A percentile compares a stretch with the other conserved stretches of the same genome.
These are phyloP conservation scores for Pollimyrus isidori DNA, from an alignment of 2,113 vertebrate species.

Conservation along the genomic window DNA sequence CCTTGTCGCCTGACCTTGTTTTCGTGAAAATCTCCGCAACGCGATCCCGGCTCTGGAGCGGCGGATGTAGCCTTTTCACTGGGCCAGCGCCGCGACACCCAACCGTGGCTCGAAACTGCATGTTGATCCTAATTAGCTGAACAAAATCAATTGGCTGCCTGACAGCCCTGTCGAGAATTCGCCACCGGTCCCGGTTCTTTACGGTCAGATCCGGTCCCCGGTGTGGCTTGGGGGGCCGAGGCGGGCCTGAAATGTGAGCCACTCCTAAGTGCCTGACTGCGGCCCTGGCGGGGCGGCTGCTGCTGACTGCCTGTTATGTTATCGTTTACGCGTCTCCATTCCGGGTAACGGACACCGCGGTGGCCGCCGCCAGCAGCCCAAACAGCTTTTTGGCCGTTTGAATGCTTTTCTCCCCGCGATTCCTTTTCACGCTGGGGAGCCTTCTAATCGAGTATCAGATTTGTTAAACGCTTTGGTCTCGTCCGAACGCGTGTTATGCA, in stretches of 20 bases:
- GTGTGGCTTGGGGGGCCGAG: not conserved
- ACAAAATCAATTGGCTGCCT: conserved; percentile 12
- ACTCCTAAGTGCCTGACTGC: conserved; percentile 12
- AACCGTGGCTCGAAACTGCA: not conserved
- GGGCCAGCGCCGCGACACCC: not conserved
- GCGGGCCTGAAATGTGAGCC: not conserved
- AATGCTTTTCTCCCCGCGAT: not conserved
- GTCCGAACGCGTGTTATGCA: not conserved
- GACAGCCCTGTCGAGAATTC: conserved; percentile 3
- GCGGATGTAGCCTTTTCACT: not conserved
- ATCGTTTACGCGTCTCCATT: conserved; percentile 12
- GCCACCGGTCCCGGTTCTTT: not conserved
- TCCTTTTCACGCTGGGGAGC: not conserved
- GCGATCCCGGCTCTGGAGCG: not conserved
- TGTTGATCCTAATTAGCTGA: conserved; percentile 16
- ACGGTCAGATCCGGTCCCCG: not conserved
- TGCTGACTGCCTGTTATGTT: conserved; percentile 9
- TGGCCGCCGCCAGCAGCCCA: not conserved
- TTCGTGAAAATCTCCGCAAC: not conserved
- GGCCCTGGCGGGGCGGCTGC: not conserved
- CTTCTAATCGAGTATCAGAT: conserved; percentile 1
- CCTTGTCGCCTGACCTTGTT: conserved; percentile 6
- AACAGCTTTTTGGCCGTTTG: conserved; percentile 3
- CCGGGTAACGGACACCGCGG: conserved; percentile 6
- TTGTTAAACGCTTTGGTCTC: not conserved